Conservation (phyloP, 2,113 vertebrate genomes). For the Condylura cristata region DNA sequence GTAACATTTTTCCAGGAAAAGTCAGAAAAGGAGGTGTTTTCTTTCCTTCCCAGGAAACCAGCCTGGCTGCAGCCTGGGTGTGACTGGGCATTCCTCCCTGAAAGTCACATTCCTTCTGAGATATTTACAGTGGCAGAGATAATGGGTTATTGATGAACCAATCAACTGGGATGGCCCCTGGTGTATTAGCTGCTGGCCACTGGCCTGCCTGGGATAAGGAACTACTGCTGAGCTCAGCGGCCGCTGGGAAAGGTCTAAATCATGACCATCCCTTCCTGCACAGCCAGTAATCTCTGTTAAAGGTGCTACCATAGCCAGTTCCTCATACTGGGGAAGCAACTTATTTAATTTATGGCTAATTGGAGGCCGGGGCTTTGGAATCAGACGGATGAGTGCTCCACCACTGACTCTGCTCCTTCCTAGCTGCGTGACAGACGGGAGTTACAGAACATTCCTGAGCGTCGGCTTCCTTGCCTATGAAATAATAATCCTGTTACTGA, state of each 20-base stretch:
- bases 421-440: not conserved
- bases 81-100: slow-evolving; percentile 2
- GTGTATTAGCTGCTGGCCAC: slow-evolving; percentile 76
- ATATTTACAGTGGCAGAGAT: slow-evolving; percentile 81
- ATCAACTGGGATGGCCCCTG: slow-evolving; percentile 73
- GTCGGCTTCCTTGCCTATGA: not conserved
- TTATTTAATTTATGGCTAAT: slow-evolving; percentile 76
- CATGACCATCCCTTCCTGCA: slow-evolving; percentile 44
- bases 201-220: slow-evolving; percentile 64
- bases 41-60: not conserved
- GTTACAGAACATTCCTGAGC: not conserved
- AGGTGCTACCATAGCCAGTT: not conserved
- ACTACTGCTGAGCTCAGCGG: slow-evolving; percentile 73
- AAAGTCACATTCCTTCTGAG: slow-evolving; percentile 64
- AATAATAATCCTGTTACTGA: not conserved
- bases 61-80: not conserved
- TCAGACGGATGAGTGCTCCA: not conserved
- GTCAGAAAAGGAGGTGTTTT: not conserved
- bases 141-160: slow-evolving; percentile 83
- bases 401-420: not conserved
- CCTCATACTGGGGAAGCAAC: slow-evolving; percentile 49
- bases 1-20: not conserved
- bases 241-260: slow-evolving; percentile 69
- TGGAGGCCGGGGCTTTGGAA: slow-evolving; percentile 41
- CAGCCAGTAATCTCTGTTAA: slow-evolving; percentile 64